These are phyloP conservation scores for Galerucella pusilla DNA, from an alignment of 2,888 invertebrate genomes.

Conservation along the genomic window DNA sequence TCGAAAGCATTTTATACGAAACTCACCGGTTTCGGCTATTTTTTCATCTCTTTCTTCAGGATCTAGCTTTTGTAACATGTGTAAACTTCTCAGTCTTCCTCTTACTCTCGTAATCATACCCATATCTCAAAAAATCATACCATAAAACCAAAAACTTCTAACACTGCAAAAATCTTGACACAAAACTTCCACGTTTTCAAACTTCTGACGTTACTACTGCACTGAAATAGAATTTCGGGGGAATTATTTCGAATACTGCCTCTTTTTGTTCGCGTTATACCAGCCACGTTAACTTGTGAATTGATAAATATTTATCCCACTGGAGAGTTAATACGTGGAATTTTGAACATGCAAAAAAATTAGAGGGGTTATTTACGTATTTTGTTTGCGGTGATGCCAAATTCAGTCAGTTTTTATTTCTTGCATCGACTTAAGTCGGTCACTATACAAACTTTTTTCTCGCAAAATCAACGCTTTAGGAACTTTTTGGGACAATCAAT, in stretches of 20 bases:
- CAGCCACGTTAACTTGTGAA: conserved; percentile 39
- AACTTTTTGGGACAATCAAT: too few relatives aligned
- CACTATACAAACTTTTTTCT: too few relatives aligned
- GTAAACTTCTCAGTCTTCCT: conserved; percentile 69
- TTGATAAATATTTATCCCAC: conserved; percentile 39
- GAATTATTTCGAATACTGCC: conserved; percentile 29
- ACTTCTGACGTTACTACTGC: conserved; percentile 33
- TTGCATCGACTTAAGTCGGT: too few relatives aligned
- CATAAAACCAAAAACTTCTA: conserved; percentile 24
- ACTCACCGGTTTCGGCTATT: conserved; percentile 76
- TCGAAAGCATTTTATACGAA: background rate
- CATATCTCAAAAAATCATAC: conserved; percentile 63
- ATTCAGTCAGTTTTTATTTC: background rate
- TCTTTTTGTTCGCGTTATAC: conserved; percentile 35
- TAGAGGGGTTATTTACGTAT: conserved; percentile 36
- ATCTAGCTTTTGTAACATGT: conserved; percentile 73
- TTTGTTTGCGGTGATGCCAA: conserved; percentile 17
- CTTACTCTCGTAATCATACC: conserved; percentile 79
- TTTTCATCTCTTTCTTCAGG: conserved; percentile 74
- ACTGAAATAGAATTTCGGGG: conserved; percentile 42
- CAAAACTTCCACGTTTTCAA: conserved; percentile 44
- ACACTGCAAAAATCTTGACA: conserved; percentile 36
- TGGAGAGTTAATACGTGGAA: conserved; percentile 23
- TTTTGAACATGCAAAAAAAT: conserved; percentile 29
- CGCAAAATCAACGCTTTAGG: too few relatives aligned